phyloP scores from a whole-genome alignment of 2,113 vertebrate genomes.

The cattle (Bos taurus) region ARS-UCD2.0 NC_037332.1:65039001-65039500 shows the following conservation, averaged over 20 bases:
- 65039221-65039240: not conserved
- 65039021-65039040: not conserved
- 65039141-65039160: not conserved
- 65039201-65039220: not conserved
- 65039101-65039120: not conserved
- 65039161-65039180: not conserved
- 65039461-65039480: too few species aligned
- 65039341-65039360: too few species aligned
- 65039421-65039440: too few species aligned
- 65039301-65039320: too few species aligned
- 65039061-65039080: not conserved
- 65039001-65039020: not conserved
- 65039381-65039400: too few species aligned
- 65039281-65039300: too few species aligned
- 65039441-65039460: too few species aligned
- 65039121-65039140: not conserved
- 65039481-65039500: too few species aligned
- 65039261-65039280: too few species aligned
- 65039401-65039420: too few species aligned
- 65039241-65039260: not conserved
- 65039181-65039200: not conserved
- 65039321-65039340: too few species aligned
- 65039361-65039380: too few species aligned
- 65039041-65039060: not conserved
- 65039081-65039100: not conserved